These are phyloP conservation scores for Oreocharis arfaki DNA, from an alignment of 2,113 vertebrate genomes.

Conservation along the genomic window DNA sequence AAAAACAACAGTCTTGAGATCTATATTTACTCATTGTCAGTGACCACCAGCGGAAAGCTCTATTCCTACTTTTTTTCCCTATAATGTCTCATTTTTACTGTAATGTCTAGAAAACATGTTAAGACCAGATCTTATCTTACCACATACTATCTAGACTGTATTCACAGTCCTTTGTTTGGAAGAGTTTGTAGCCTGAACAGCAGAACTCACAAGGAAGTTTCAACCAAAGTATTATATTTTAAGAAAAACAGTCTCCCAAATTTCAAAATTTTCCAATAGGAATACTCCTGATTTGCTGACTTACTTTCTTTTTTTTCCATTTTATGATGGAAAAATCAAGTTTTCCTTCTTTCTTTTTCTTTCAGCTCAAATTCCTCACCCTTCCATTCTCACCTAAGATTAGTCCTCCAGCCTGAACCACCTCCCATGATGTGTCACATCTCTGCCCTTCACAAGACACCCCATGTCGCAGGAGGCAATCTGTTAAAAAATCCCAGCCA, in stretches of 20 bases:
- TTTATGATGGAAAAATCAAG: not conserved
- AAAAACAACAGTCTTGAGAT: not conserved
- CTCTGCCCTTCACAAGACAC: not conserved
- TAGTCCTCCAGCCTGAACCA: not conserved
- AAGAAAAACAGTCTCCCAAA: not conserved
- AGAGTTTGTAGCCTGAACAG: not conserved
- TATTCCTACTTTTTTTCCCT: not conserved
- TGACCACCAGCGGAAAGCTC: not conserved
- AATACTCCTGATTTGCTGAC: not conserved
- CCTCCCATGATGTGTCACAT: not conserved
- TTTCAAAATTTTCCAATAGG: not conserved
- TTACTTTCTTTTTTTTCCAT: not conserved
- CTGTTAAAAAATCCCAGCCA: not conserved
- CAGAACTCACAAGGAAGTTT: not conserved
- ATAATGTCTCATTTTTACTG: not conserved
- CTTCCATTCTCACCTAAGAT: not conserved
- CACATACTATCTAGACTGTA: not conserved
- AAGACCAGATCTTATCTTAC: not conserved
- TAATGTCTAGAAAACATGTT: not conserved
- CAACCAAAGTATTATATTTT: not conserved
- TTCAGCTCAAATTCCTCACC: not conserved
- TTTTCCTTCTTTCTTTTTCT: not conserved
- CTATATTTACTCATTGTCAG: not conserved
- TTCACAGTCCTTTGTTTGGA: not conserved
- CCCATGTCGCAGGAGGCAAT: not conserved